Evolutionary conservation across 2,888 invertebrate species (phyloP), one percentile per base, ranked within the genome.

Genomic region (Drosophila nr. perissopoda): DNA sequence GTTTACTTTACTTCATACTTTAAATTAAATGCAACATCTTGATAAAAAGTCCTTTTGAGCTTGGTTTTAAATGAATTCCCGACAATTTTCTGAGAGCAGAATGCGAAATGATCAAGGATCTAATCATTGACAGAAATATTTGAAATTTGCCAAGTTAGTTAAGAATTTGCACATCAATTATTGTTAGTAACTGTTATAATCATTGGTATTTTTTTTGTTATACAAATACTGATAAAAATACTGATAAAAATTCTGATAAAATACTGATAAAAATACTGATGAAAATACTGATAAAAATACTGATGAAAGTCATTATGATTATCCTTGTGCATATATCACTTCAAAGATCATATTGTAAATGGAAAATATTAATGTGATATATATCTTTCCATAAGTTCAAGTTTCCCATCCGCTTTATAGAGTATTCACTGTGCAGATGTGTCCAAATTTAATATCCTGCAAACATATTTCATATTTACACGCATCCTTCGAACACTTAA

Each of bases 401-500:
- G 2, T 4, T 16, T 4, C 0, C 21, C 13, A 46, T 7, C 29
- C 18, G 8, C 11, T 29, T 49, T 11, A 48, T 25, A 72, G 53
- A 33, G 42, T 34, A 38, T 56, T 38, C 10, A 4, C 6, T 1
- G 1, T n/a, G 25, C 57, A 58, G 31, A 38, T 64, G 40, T 8
- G 38, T 1, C 16, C 0, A 10, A 11, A 0, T 33, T 27, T 2
- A 64, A 38, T 46, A 10, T 18, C 34, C 25, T 57, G 59, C 34
- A 40, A 33, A 1, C 61, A 71, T 62, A 54, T 76, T 70, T 52
- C 52, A 57, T 73, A 54, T 70, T 61, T 58, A 29, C 69, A 52
- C 61, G 29, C 71, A 36, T 52, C 52, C 21, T 74, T 36, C 49
- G 31, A 36, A 57, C 46, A 57, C 60, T 64, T 64, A 54, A 66